These are phyloP conservation scores for Phodopus roborovskii DNA, from an alignment of 2,113 vertebrate genomes.

Conservation along the genomic window DNA sequence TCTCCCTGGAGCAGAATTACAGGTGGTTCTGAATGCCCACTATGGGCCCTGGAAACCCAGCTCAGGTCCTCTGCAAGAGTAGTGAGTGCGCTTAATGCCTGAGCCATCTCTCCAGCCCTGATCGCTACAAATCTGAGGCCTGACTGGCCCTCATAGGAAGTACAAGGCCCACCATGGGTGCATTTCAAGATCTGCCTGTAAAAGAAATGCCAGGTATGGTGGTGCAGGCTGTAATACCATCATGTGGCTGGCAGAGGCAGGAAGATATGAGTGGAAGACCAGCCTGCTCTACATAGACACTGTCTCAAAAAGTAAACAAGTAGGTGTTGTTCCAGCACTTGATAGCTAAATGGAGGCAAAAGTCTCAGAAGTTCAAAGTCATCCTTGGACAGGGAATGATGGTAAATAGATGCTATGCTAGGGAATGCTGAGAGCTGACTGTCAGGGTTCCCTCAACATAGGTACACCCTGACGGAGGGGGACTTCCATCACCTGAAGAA, in stretches of 20 bases:
- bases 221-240: no score
- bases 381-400: no score
- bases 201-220: background rate
- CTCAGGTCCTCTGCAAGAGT: background rate
- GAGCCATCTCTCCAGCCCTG: background rate
- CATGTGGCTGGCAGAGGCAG: background rate
- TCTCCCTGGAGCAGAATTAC: background rate
- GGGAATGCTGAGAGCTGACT: background rate
- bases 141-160: no score
- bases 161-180: background rate
- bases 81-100: background rate
- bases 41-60: background rate
- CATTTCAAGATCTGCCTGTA: background rate
- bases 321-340: no score
- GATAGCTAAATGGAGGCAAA: background rate
- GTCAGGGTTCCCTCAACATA: constrained; percentile 48
- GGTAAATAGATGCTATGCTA: background rate
- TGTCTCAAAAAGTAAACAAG: background rate
- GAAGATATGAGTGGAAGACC: background rate
- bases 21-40: background rate
- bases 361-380: background rate
- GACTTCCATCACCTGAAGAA: constrained; percentile 99
- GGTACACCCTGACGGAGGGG: constrained; percentile 98
- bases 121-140: no score
- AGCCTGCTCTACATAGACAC: background rate